phyloP scores from a whole-genome alignment of 2,888 invertebrate genomes.

The Empis stercorea region DNA sequence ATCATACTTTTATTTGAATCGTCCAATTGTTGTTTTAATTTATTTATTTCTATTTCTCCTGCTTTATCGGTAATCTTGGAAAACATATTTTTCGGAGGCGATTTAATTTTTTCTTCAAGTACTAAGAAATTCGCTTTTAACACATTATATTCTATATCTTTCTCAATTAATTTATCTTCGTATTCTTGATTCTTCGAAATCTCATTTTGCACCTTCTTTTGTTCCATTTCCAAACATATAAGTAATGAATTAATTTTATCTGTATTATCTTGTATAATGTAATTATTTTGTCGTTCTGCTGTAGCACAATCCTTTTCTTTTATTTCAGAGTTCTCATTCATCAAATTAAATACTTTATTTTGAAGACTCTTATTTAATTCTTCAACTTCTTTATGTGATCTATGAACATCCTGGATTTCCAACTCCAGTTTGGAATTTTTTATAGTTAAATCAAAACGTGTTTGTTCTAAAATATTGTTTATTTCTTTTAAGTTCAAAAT shows the following conservation, averaged over 20 bases:
- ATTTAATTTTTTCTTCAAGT: constrained; percentile 31
- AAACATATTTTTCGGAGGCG: constrained; percentile 27
- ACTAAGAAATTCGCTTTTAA: constrained; percentile 35
- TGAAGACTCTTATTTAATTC: constrained; percentile 11
- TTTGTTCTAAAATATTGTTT: constrained; percentile 39
- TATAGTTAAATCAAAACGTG: constrained; percentile 31
- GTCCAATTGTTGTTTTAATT: constrained; percentile 57
- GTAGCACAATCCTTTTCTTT: constrained; percentile 28
- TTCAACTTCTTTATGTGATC: constrained; percentile 19
- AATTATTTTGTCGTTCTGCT: neutral
- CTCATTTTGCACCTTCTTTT: constrained; percentile 30
- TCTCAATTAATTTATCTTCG: constrained; percentile 41
- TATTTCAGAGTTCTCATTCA: constrained; percentile 19
- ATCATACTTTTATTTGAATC: constrained; percentile 63
- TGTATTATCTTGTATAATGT: constrained; percentile 21
- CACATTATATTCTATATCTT: constrained; percentile 41
- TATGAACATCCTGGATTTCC: constrained; percentile 31
- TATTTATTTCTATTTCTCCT: constrained; percentile 25
- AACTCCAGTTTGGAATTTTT: constrained; percentile 38
- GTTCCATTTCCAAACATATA: constrained; percentile 31
- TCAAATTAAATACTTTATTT: constrained; percentile 14
- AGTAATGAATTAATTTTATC: constrained; percentile 23
- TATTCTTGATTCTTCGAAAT: constrained; percentile 26
- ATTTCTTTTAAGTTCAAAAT: constrained; percentile 44
- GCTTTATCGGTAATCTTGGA: constrained; percentile 20